A percentile compares a stretch with the other conserved stretches of the same genome.
Conservation (phyloP, 92 coral and sea anemone species). For the Parazoanthus swiftii region DNA sequence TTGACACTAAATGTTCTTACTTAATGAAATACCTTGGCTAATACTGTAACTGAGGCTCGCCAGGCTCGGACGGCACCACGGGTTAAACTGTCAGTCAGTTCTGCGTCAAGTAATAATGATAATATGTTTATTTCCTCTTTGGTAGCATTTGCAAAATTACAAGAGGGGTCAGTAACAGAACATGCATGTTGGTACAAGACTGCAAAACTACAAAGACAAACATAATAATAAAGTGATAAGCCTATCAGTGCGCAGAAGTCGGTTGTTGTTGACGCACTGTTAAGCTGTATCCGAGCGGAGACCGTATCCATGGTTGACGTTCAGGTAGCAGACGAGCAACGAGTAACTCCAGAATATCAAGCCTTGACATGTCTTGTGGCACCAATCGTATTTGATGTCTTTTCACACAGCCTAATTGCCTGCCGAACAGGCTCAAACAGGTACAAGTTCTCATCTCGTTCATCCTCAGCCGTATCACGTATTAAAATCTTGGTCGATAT, state of each 20-base stretch:
- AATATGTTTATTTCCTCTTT: too few species aligned
- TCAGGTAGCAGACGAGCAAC: slow-evolving; percentile 35
- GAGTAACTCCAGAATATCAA: slow-evolving; percentile 22
- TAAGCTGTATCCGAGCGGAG: slow-evolving; percentile 13
- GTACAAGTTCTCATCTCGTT: slow-evolving; percentile 8
- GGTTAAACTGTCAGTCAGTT: too few species aligned
- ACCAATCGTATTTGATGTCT: slow-evolving; percentile 10
- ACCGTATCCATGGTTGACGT: neutral
- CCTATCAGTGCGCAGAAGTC: too few species aligned
- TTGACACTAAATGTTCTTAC: neutral
- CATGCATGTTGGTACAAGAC: neutral
- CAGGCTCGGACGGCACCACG: too few species aligned
- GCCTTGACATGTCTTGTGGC: slow-evolving; percentile 25
- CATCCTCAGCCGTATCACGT: slow-evolving; percentile 17
- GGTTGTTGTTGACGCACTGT: slow-evolving; percentile 17
- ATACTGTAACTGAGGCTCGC: slow-evolving; percentile 3
- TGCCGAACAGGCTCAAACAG: slow-evolving; percentile 15
- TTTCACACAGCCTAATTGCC: slow-evolving; percentile 20
- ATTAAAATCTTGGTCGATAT: slow-evolving; percentile 13
- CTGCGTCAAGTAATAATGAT: too few species aligned
- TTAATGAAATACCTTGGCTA: slow-evolving; percentile 17
- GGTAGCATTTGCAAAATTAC: too few species aligned
- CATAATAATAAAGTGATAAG: neutral
- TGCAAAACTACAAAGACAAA: slow-evolving; percentile 23
- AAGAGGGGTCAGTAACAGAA: too few species aligned